Evolutionary conservation across 1,140 invertebrate species (phyloP).

Genomic region (Venturia canescens): DNA sequence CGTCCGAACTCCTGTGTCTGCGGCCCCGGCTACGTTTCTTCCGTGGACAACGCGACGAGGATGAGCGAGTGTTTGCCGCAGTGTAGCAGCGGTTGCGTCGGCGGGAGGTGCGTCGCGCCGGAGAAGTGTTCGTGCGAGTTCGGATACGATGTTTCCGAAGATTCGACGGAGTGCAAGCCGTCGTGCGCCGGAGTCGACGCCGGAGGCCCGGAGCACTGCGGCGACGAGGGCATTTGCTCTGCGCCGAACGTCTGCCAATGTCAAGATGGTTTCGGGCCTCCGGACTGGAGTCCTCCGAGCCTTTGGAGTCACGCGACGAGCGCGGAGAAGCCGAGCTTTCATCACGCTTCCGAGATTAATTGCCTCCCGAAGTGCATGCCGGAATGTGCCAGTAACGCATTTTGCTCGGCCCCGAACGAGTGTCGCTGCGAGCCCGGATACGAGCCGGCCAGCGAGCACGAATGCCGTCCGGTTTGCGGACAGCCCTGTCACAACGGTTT

Average conservation of each 20-base stretch:
- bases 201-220: not conserved
- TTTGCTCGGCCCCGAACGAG: not conserved
- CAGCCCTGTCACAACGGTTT: not conserved
- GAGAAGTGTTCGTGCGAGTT: not conserved
- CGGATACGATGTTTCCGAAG: not conserved
- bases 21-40: not conserved
- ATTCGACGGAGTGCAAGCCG: not conserved
- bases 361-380: not conserved
- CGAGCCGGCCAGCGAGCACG: not conserved
- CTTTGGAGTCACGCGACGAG: too few relatives aligned
- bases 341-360: not conserved
- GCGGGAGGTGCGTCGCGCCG: not conserved
- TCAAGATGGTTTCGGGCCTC: not conserved
- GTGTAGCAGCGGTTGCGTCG: not conserved
- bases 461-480: slow-evolving; percentile 13
- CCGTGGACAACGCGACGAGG: not conserved
- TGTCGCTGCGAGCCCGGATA: slow-evolving; percentile 8
- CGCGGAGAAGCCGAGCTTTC: not conserved
- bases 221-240: not conserved
- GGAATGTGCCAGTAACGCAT: not conserved
- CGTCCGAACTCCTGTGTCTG: slow-evolving; percentile 21
- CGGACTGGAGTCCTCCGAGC: not conserved
- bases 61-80: not conserved
- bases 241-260: slow-evolving; percentile 16
- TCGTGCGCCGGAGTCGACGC: not conserved